Base-by-base conservation (phyloP, 2,113 vertebrate genomes). In the Hyaena hyaena region DNA sequence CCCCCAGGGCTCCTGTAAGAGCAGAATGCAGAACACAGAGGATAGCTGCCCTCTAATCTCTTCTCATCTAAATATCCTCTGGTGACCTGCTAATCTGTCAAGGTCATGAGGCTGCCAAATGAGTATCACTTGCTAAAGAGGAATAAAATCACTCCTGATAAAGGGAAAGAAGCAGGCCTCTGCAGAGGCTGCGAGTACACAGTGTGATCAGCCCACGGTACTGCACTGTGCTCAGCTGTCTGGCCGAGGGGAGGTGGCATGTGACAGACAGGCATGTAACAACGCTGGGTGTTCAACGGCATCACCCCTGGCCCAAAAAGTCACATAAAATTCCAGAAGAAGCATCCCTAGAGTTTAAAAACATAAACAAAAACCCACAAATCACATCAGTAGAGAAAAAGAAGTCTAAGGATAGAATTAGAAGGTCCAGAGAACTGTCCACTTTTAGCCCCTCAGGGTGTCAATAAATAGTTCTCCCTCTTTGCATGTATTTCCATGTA, bases 161-260 rank as follows among this genome's bases (percentile, higher is more conserved):
- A 65, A 55, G 53, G 58, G 10, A 82, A 14, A 0, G 5, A 69
- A 39, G 76, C 28, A 24, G 4, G 4, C 0, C 8, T 61, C 85
- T 15, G 4, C 1, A 7, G 10, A 86, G 71, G 21, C 9, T 21
- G 23, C 15, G 31, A 23, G 23, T 11, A 14, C 10, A 10, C 2
- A 0, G 7, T 12, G 3, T 0, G 0, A 8, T 5, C 1, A 23
- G 21, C 45, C 55, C 4, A 1, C 0, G 0, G 1, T 1, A 0
- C 11, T 19, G 17, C 39, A 68, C 86, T n/a, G 4, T 10, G 26
- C 33, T 76, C 82, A 28, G 5, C 4, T 10, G 58, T 31, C 10
- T 8, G 14, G 21, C 50, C 4, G 17, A 11, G 24, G 48, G 19
- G 4, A 35, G 5, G 43, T 48, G 16, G 50, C 10, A 0, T 7